These are phyloP conservation scores for Phalacrocorax carbo DNA, from an alignment of 2,113 vertebrate species.

Conservation along the genomic window DNA sequence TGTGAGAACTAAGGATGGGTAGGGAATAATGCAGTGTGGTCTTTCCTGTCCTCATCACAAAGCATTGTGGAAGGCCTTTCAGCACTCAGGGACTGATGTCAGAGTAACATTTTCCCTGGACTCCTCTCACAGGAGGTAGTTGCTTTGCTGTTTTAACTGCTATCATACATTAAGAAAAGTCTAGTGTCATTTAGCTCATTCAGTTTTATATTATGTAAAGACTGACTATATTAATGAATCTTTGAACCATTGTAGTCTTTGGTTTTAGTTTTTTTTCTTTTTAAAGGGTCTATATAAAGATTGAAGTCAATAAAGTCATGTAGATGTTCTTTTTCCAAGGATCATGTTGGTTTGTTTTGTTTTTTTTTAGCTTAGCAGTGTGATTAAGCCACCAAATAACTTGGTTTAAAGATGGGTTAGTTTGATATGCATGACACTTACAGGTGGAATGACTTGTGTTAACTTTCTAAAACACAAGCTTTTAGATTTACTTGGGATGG, in stretches of 20 bases:
- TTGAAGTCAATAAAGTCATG: neutral
- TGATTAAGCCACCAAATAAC: neutral
- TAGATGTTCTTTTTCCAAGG: neutral
- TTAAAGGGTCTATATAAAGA: neutral
- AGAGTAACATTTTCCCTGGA: neutral
- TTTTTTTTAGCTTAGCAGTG: neutral
- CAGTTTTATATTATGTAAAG: neutral
- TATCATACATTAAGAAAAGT: neutral
- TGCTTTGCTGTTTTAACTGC: neutral
- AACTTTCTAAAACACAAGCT: neutral
- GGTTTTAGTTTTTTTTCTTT: neutral
- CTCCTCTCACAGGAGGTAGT: neutral
- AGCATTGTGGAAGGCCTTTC: neutral
- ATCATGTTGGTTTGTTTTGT: neutral
- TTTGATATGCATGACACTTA: neutral
- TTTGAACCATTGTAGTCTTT: neutral
- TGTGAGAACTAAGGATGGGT: neutral
- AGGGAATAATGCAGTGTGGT: rapidly evolving
- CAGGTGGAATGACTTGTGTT: neutral
- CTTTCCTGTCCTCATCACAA: neutral
- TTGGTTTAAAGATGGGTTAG: neutral
- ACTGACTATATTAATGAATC: neutral
- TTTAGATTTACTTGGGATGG: neutral
- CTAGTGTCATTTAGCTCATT: neutral
- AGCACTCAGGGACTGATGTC: too few species aligned